Base-by-base conservation (phyloP, 2,888 invertebrate genomes). In the Apamea monoglypha region DNA sequence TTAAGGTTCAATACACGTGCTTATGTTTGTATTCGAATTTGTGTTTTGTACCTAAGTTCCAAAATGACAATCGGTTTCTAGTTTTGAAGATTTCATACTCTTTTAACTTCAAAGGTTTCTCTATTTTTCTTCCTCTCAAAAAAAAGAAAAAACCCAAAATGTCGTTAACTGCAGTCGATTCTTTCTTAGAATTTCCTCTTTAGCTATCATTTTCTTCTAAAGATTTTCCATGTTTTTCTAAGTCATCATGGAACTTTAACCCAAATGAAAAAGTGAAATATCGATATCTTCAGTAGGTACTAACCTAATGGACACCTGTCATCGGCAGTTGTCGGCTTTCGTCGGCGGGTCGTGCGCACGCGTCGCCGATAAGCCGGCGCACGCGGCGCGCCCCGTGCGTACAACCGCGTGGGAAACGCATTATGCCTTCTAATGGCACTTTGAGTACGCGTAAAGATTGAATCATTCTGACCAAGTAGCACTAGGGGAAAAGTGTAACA, bases 291-390 rank as follows among this genome's bases (percentile, higher is more conserved):
- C 3, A 66, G 71, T n/a, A n/a, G n/a, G n/a, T 59, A 70, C 76
- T 73, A 61, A 47, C 73, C 75, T 86, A 89, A 87, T 89, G 90
- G 82, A 83, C 89, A 90, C 88, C 90, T 91, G 91, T 91, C 90
- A 87, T 88, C 85, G 82, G 82, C 73, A 79, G 76, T 85, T 84
- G 76, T 73, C 82, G 84, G 84, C 78, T 86, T 83, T 86, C 74
- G 50, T 86, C 76, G 76, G 82, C 71, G 85, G 83, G 83, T 92
- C 92, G 91, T 93, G 93, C 90, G 91, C 93, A 92, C 92, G 93
- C 91, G 92, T 84, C 82, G 69, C 81, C 80, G 92, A 93, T 94
- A 93, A 90, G 86, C 90, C 85, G n/a, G 74, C 82, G 81, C 78
- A 85, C 69, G 84, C 84, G 87, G 77, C 59, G 83, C 76, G 79